Conservation (phyloP, 2,888 invertebrate species). For the Zaprionus bogoriensis region DNA sequence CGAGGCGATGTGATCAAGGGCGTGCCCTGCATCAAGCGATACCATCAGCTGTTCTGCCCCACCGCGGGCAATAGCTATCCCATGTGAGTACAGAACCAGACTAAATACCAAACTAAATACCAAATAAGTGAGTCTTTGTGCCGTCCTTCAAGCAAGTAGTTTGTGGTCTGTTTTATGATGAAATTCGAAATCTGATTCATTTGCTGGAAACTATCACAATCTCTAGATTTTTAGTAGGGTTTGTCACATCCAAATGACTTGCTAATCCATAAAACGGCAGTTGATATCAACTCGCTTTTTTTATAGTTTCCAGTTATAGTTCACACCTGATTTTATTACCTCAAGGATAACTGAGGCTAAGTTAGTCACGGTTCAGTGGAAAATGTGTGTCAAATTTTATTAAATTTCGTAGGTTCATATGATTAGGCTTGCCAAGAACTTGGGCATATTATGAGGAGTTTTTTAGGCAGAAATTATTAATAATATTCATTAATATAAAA, state of each 20-base stretch:
- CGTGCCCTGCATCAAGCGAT: slow-evolving; percentile 94
- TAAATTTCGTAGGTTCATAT: neutral
- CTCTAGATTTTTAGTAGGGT: neutral
- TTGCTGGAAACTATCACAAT: neutral
- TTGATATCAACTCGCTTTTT: slow-evolving; percentile 1
- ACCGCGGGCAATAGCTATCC: slow-evolving; percentile 96
- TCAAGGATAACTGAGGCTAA: neutral
- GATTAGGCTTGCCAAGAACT: no score
- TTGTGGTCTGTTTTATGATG: slow-evolving; percentile 18
- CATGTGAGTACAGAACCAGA: slow-evolving; percentile 86
- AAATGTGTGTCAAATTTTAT: neutral
- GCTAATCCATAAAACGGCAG: slow-evolving; percentile 9
- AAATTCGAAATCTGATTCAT: slow-evolving; percentile 23
- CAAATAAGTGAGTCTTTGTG: neutral
- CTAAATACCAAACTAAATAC: neutral
- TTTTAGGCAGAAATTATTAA: no score
- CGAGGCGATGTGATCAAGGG: slow-evolving; percentile 94
- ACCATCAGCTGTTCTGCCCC: slow-evolving; percentile 95
- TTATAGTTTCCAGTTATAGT: neutral
- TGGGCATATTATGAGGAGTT: no score
- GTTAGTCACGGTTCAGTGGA: neutral
- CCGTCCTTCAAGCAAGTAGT: slow-evolving; percentile 21
- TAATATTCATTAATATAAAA: no score
- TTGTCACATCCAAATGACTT: slow-evolving; percentile 17
- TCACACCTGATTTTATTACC: neutral